Evolutionary conservation across 2,113 vertebrate genomes (phyloP).

Genomic region (Argyrosomus japonicus): DNA sequence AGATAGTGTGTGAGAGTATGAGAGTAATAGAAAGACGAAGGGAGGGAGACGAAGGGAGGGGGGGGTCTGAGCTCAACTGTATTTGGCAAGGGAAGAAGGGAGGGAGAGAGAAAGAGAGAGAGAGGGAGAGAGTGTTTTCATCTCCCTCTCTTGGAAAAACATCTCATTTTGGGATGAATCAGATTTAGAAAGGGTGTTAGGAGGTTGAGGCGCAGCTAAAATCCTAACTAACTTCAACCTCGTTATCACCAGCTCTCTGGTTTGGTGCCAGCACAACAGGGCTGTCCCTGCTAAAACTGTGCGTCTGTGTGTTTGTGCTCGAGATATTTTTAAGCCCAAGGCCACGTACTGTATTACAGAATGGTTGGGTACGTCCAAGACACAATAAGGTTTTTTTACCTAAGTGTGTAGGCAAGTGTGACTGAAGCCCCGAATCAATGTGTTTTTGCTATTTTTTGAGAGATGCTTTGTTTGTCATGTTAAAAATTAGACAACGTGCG

Average conservation of each 20-base stretch:
- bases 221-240: slow-evolving; percentile 78
- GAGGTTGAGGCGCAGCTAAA: slow-evolving; percentile 72
- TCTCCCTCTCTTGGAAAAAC: slow-evolving; percentile 73
- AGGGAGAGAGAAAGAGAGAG: slow-evolving; percentile 42
- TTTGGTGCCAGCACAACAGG: slow-evolving; percentile 62
- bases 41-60: neutral
- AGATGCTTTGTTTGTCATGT: slow-evolving; percentile 29
- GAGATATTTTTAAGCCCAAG: slow-evolving; percentile 68
- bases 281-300: slow-evolving; percentile 63
- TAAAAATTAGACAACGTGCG: slow-evolving; percentile 29
- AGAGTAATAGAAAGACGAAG: slow-evolving; percentile 59
- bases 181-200: slow-evolving; percentile 70
- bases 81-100: slow-evolving; percentile 71
- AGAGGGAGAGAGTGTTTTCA: slow-evolving; percentile 63
- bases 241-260: slow-evolving; percentile 72
- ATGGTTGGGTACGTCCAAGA: slow-evolving; percentile 41
- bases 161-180: slow-evolving; percentile 79
- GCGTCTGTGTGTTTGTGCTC: slow-evolving; percentile 44
- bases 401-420: slow-evolving; percentile 48
- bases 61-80: slow-evolving; percentile 62
- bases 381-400: slow-evolving; percentile 32
- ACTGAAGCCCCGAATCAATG: slow-evolving; percentile 7
- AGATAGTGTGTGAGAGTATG: slow-evolving; percentile 77
- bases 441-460: slow-evolving; percentile 22
- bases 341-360: slow-evolving; percentile 55